phyloP scores from a whole-genome alignment of 1,140 invertebrate genomes.

The Pseudomyrmex cubaensis region DNA sequence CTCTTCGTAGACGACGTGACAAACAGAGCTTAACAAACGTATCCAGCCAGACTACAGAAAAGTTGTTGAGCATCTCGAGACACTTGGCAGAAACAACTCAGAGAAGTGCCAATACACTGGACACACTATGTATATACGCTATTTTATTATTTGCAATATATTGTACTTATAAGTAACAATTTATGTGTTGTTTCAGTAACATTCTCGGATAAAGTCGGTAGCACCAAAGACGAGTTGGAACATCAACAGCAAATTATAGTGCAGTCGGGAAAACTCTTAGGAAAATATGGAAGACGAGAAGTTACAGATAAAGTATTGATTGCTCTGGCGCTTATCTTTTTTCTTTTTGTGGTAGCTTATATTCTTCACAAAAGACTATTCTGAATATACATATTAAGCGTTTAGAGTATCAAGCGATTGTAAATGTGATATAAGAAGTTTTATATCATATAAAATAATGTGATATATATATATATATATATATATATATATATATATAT shows the following conservation, averaged over 20 bases:
- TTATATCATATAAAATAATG: conserved; percentile 38
- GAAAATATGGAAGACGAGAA: conserved; percentile 97
- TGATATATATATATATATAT: conserved; percentile 26
- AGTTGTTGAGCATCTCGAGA: conserved; percentile 92
- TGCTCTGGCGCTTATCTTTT: conserved; percentile 96
- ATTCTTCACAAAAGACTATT: conserved; percentile 96
- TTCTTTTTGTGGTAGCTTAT: conserved; percentile 95
- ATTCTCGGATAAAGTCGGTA: conserved; percentile 85
- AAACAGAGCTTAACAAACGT: conserved; percentile 88
- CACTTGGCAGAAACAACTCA: conserved; percentile 94
- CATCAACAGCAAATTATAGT: conserved; percentile 94
- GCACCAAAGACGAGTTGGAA: conserved; percentile 94
- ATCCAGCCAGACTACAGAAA: conserved; percentile 92
- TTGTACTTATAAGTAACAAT: background rate
- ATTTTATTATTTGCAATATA: conserved; percentile 37
- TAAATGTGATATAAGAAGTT: conserved; percentile 1
- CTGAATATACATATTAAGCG: conserved; percentile 79
- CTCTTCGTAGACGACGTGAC: conserved; percentile 88
- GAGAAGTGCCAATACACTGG: conserved; percentile 93
- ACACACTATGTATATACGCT: conserved; percentile 88
- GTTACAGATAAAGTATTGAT: conserved; percentile 97
- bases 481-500: too few relatives aligned
- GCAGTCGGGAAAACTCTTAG: conserved; percentile 95
- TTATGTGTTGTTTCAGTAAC: conserved; percentile 81
- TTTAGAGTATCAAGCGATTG: background rate